Evolutionary conservation across 2,797 vertebrate species (phyloP).

Genomic region (Tapera naevia): DNA sequence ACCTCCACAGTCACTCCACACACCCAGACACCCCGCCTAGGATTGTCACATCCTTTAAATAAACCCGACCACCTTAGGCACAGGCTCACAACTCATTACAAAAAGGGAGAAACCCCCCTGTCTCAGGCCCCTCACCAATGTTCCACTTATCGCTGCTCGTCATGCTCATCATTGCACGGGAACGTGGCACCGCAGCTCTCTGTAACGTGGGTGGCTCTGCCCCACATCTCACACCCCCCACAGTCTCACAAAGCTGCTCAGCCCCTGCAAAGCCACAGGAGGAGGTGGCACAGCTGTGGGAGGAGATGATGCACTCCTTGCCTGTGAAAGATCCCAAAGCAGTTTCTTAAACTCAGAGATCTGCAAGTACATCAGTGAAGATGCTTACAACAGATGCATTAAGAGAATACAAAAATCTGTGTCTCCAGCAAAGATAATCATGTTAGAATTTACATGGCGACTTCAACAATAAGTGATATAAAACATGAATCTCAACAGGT

Average conservation of each 20-base stretch:
- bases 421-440: background rate
- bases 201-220: background rate
- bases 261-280: background rate
- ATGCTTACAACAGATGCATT: background rate
- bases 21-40: rapidly evolving
- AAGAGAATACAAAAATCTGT: background rate
- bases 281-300: background rate
- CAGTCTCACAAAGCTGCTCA: background rate
- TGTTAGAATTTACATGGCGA: background rate
- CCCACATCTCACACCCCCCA: background rate
- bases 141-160: rapidly evolving
- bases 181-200: rapidly evolving
- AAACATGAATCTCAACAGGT: background rate
- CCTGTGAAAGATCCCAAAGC: background rate
- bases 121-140: rapidly evolving
- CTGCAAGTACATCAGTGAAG: background rate
- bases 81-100: rapidly evolving
- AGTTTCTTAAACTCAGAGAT: background rate
- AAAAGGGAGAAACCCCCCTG: background rate
- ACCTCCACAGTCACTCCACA: rapidly evolving
- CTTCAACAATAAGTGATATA: background rate
- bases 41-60: rapidly evolving
- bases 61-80: rapidly evolving
- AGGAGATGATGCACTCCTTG: background rate
- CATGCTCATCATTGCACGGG: rapidly evolving